Percentiles rank a stretch among this genome's conserved stretches.
Conservation (phyloP, 2,113 vertebrate genomes). For the Haemorhous mexicanus region DNA sequence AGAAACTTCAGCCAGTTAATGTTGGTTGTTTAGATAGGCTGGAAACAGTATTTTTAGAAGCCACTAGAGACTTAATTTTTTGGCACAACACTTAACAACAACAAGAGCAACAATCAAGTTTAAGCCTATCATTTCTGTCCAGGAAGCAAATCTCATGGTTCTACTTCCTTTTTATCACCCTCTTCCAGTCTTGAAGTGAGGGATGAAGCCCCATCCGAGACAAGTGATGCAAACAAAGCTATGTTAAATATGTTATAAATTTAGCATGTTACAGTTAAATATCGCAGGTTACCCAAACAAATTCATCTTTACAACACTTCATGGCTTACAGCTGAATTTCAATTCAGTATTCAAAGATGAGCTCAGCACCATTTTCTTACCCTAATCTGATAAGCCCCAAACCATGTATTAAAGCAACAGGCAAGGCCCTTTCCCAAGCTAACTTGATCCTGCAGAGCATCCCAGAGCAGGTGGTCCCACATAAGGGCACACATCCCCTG, state of each 20-base stretch:
- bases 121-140: neutral
- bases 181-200: neutral
- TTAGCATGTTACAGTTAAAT: neutral
- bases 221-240: neutral
- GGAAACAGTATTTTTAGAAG: conserved; percentile 23
- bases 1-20: neutral
- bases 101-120: neutral
- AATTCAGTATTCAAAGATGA: neutral
- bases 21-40: neutral
- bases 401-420: neutral
- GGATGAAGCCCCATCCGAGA: neutral
- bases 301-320: neutral
- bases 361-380: neutral
- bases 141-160: neutral
- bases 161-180: neutral
- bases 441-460: neutral
- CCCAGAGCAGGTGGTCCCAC: neutral
- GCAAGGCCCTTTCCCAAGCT: neutral
- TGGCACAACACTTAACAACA: neutral
- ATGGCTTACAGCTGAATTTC: neutral
- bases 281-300: neutral
- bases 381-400: neutral
- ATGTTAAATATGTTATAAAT: neutral
- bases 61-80: neutral
- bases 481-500: accelerated